Conservation (phyloP, 2,113 vertebrate species). For the Sciurus niger region DNA sequence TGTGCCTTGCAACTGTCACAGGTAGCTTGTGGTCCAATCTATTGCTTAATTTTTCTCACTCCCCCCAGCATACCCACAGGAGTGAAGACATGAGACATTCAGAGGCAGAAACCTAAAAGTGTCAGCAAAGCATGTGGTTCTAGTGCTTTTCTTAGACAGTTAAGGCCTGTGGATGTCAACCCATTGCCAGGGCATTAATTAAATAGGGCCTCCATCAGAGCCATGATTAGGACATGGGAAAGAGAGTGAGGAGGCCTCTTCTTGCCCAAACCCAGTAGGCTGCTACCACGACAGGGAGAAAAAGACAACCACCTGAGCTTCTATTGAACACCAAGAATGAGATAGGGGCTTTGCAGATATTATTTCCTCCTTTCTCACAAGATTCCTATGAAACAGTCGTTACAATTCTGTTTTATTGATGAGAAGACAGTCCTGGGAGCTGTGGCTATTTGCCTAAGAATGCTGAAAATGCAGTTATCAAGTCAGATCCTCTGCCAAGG, state of each 20-base stretch:
- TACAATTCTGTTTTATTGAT: neutral
- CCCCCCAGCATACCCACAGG: neutral
- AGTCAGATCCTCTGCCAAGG: neutral
- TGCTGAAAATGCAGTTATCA: neutral
- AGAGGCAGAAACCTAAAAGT: neutral
- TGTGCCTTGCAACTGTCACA: neutral
- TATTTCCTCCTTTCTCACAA: neutral
- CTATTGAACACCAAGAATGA: neutral
- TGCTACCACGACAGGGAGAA: neutral
- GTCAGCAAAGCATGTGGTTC: neutral
- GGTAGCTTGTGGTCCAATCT: neutral
- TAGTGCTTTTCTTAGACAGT: neutral
- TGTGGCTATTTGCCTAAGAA: neutral
- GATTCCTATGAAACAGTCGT: neutral
- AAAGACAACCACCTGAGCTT: neutral
- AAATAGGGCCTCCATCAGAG: neutral
- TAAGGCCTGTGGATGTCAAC: neutral
- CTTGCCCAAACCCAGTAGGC: neutral
- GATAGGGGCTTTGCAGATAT: neutral
- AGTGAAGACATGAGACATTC: slow-evolving; percentile 5
- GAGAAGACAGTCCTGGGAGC: neutral
- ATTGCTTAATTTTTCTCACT: slow-evolving; percentile 22
- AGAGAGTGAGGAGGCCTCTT: neutral
- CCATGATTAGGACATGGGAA: neutral
- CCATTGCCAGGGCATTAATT: neutral